Percentiles rank a stretch among this genome's conserved stretches.
Conservation (phyloP, 2,113 vertebrate genomes). For the Microcebus tavaratra region DNA sequence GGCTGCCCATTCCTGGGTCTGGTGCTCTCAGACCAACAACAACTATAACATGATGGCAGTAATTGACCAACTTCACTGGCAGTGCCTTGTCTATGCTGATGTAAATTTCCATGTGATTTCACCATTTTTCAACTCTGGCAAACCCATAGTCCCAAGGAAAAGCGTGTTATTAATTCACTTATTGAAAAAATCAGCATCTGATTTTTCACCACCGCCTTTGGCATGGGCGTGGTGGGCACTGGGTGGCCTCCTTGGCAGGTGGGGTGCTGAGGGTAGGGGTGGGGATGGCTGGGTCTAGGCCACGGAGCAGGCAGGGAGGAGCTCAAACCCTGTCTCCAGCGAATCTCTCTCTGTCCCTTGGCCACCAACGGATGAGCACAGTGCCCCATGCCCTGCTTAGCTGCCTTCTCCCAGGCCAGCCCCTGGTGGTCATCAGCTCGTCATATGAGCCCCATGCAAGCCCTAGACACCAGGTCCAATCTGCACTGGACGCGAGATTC, state of each 20-base stretch:
- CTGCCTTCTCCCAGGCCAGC: not conserved
- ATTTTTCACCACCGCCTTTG: not conserved
- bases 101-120: not conserved
- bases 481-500: rapidly evolving
- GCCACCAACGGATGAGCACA: not conserved
- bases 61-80: not conserved
- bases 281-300: not conserved
- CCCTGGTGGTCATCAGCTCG: rapidly evolving
- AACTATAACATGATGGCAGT: no score
- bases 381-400: rapidly evolving
- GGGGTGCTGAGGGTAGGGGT: not conserved
- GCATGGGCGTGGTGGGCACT: not conserved
- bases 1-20: not conserved
- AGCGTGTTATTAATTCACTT: not conserved
- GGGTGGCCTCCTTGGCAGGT: not conserved
- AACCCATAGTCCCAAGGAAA: not conserved
- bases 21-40: not conserved
- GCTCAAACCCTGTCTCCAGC: no score
- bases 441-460: rapidly evolving
- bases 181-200: not conserved
- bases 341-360: not conserved
- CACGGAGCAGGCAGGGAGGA: not conserved
- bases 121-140: not conserved
- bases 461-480: rapidly evolving
- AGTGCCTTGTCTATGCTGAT: not conserved